A percentile compares a stretch with the other conserved stretches of the same genome.
These are phyloP conservation scores for Limnephilus auricula DNA, from an alignment of 2,888 invertebrate genomes.

Conservation along the genomic window DNA sequence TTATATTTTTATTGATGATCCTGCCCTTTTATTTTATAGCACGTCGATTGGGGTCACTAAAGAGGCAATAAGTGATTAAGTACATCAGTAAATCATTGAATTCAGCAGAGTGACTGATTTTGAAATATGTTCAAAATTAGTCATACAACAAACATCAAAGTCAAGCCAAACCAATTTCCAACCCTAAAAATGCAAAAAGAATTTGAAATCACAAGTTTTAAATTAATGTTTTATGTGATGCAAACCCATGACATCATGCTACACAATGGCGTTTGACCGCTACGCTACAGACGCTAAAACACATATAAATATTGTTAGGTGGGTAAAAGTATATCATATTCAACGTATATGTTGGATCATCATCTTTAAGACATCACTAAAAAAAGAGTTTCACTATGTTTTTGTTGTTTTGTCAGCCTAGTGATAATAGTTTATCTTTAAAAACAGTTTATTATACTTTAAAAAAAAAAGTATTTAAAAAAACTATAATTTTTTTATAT, in stretches of 20 bases:
- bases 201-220: neutral
- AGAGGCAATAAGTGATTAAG: neutral
- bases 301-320: no score
- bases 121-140: neutral
- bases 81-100: neutral
- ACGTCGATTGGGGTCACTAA: neutral
- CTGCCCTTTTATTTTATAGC: neutral
- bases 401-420: neutral
- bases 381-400: no score
- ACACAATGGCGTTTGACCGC: neutral
- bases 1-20: neutral
- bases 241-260: neutral
- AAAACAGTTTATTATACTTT: no score
- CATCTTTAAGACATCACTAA: no score
- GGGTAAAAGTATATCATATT: no score
- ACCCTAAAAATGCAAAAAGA: neutral
- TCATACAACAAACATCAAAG: neutral
- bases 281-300: neutral
- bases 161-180: neutral
- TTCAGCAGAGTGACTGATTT: neutral
- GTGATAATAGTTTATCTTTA: neutral
- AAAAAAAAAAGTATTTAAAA: no score
- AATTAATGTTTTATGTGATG: neutral
- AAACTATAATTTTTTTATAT: no score
- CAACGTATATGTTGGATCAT: no score